Percentiles rank a stretch among this genome's conserved stretches.
Evolutionary conservation across 1,140 invertebrate species (phyloP).

Genomic region (Globodera ellingtonae): DNA sequence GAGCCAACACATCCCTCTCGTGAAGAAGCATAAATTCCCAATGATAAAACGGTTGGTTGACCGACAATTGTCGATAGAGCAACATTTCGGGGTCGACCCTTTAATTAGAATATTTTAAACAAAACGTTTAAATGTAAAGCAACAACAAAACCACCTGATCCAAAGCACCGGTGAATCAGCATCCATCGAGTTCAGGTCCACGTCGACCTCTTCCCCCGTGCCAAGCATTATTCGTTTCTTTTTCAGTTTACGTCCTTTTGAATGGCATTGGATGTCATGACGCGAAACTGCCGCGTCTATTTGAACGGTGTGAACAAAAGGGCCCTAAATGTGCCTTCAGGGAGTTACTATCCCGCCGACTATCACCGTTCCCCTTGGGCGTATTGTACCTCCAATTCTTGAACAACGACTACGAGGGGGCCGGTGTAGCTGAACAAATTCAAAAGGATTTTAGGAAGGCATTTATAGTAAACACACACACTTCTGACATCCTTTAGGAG

Average conservation of each 20-base stretch:
- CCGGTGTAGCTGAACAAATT: slow-evolving; percentile 69
- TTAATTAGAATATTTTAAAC: slow-evolving; percentile 9
- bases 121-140: neutral
- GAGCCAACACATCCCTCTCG: slow-evolving; percentile 91
- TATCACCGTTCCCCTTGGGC: no score
- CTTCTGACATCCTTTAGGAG: slow-evolving; percentile 26
- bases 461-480: slow-evolving; percentile 5
- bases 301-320: slow-evolving; percentile 79
- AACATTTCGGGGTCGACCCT: slow-evolving; percentile 93
- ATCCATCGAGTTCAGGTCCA: slow-evolving; percentile 62
- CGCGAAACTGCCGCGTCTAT: slow-evolving; percentile 46
- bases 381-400: slow-evolving; percentile 72
- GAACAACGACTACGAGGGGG: slow-evolving; percentile 75
- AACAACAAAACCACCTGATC: slow-evolving; percentile 73
- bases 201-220: slow-evolving; percentile 83
- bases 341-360: neutral
- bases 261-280: slow-evolving; percentile 95
- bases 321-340: slow-evolving; percentile 73
- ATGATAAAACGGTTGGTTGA: slow-evolving; percentile 92
- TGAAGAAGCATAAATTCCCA: slow-evolving; percentile 97
- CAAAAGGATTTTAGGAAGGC: neutral
- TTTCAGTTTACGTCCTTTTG: slow-evolving; percentile 85
- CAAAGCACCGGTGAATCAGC: slow-evolving; percentile 95
- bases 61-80: slow-evolving; percentile 81
- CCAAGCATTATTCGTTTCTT: slow-evolving; percentile 98